These are phyloP conservation scores for Melanerpes formicivorus DNA, from an alignment of 2,113 vertebrate species.

Conservation along the genomic window DNA sequence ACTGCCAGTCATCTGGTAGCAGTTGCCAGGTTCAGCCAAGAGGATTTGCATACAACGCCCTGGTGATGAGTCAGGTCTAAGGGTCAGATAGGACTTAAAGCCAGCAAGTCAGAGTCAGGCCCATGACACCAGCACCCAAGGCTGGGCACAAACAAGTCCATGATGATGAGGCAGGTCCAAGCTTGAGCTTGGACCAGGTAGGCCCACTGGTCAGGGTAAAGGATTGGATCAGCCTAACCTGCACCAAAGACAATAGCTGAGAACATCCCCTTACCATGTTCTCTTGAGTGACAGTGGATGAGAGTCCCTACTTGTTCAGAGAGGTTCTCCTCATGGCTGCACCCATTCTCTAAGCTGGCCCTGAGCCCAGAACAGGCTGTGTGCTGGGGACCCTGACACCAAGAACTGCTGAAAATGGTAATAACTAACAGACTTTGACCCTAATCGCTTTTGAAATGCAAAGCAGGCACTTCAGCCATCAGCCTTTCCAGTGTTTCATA, in stretches of 20 bases:
- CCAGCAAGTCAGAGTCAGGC: background rate
- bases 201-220: background rate
- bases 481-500: background rate
- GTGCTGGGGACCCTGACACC: background rate
- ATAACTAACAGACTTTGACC: constrained; percentile 49
- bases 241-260: rapidly evolving
- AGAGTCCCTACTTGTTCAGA: rapidly evolving
- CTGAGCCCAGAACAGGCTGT: background rate
- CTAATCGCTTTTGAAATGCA: constrained; percentile 10
- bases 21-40: background rate
- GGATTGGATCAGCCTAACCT: background rate
- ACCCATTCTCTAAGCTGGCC: background rate
- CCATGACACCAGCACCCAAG: background rate
- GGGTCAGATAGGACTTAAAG: background rate
- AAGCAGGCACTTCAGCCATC: background rate
- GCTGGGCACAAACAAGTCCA: background rate
- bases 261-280: rapidly evolving
- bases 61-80: background rate
- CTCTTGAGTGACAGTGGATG: background rate
- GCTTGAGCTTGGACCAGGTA: background rate
- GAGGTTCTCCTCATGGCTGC: background rate
- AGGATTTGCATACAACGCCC: rapidly evolving
- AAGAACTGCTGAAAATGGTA: background rate
- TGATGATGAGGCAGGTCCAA: rapidly evolving
- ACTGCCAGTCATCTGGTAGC: background rate